A percentile compares a stretch with the other conserved stretches of the same genome.
Evolutionary conservation across 37 sponge, comb jelly and placozoan genomes (phyloP).

Genomic region (Beroe forskalii): DNA sequence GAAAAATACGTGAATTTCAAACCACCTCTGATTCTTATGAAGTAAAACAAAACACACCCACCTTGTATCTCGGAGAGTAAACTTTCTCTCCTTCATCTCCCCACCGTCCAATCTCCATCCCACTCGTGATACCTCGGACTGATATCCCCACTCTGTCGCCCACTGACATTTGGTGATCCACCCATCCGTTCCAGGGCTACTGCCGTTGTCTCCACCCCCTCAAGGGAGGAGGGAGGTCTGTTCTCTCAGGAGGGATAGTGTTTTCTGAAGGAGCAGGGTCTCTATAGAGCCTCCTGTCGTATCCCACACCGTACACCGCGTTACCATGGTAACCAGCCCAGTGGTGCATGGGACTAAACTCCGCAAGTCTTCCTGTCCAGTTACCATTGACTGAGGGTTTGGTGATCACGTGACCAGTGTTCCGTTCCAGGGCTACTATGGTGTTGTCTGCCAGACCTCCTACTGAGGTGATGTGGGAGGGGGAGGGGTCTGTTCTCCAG

Average conservation of each 20-base stretch:
- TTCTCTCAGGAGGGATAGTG: too few species aligned
- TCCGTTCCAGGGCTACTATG: not conserved
- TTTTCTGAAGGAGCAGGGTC: not conserved
- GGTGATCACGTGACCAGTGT: not conserved
- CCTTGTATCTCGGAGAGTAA: not conserved
- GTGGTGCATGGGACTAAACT: not conserved
- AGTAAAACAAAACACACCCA: too few species aligned
- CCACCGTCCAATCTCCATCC: not conserved
- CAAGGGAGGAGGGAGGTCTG: too few species aligned
- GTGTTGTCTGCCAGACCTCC: not conserved
- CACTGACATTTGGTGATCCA: too few species aligned
- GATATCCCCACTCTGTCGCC: not conserved
- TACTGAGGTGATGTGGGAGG: not conserved
- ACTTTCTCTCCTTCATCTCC: not conserved
- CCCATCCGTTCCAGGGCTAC: not conserved
- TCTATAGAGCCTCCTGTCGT: conserved; percentile 2
- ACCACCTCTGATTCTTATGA: too few species aligned
- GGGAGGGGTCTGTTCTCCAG: not conserved
- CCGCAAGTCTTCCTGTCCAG: not conserved
- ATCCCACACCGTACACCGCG: conserved; percentile 6
- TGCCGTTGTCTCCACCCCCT: not conserved
- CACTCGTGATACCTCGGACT: not conserved
- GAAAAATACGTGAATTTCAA: too few species aligned
- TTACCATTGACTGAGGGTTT: not conserved
- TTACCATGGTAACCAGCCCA: not conserved